Percentiles rank a stretch among this genome's conserved stretches.
Evolutionary conservation across 2,797 vertebrate genomes (phyloP).

Genomic region (Paratrypauchen microcephalus): DNA sequence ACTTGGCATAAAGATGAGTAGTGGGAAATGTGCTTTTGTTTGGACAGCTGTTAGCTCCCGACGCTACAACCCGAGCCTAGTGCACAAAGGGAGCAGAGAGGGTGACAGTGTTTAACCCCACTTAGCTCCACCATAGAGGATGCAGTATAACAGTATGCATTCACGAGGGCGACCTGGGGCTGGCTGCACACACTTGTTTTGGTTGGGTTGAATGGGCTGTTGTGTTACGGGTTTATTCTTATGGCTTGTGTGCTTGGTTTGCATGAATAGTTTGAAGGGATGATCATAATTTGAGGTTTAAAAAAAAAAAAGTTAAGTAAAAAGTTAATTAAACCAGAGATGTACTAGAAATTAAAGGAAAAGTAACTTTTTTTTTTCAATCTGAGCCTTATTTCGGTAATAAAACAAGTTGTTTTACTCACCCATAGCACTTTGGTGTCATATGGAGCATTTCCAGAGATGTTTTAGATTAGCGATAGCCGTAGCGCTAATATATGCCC

Average conservation of each 20-base stretch:
- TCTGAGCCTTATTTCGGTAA: no score
- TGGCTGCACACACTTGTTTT: conserved; percentile 42
- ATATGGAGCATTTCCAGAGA: no score
- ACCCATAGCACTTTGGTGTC: no score
- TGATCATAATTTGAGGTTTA: no score
- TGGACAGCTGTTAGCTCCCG: conserved; percentile 78
- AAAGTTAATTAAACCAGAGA: no score
- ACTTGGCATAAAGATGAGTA: conserved; percentile 67
- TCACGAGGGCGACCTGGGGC: conserved; percentile 34
- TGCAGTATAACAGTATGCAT: conserved; percentile 48
- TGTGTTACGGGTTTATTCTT: conserved; percentile 24
- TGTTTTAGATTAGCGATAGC: no score
- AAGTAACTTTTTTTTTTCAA: no score
- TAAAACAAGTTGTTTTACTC: no score
- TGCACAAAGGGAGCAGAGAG: conserved; percentile 54
- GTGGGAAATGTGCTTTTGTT: conserved; percentile 78
- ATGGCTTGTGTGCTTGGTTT: not conserved
- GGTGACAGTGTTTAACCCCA: conserved; percentile 70
- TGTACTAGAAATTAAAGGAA: no score
- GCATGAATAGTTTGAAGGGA: not conserved
- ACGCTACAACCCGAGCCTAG: conserved; percentile 21
- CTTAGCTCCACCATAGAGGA: conserved; percentile 64
- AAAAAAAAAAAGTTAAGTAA: no score
- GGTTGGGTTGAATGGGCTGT: conserved; percentile 34
- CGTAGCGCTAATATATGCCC: no score